Base-by-base conservation (phyloP, 2,797 vertebrate species). In the Gambusia yucatana region DNA sequence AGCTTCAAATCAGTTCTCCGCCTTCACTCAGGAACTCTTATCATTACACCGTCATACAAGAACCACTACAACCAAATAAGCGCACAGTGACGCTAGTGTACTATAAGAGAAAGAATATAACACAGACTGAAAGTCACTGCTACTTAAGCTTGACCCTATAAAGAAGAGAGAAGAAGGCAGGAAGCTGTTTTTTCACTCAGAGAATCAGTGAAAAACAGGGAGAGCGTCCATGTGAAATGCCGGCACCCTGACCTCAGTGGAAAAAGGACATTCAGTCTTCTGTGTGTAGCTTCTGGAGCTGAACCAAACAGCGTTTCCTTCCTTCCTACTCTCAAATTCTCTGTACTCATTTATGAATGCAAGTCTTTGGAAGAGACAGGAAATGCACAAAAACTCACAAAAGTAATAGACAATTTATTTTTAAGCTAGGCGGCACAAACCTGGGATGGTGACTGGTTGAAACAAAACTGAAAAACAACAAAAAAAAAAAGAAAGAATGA, bases 181-280 rank as follows among this genome's bases (percentile, higher is more conserved):
- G 91, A 93, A 86, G 90, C 75, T 77, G 33, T 63, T 52, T 52
- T 52, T 52, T 52, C 50, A 52, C 50, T 17, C 75, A 76, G 74
- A 83, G 81, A 84, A 70, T 28, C 63, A 77, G 80, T 78, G 65
- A 79, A 87, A 82, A 77, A 86, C 73, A 65, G 48, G 44, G 69
- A 72, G 69, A 77, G 76, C n/a, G 46, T 57, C 41, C 71, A 63
- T 86, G 80, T 83, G 83, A 90, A 92, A 89, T 83, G 88, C 79
- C 55, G 16, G 72, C 28, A 77, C 81, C 72, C 67, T 90, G 92
- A 93, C 92, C 90, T 89, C 86, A 89, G 75, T 41, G 50, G 80
- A 86, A 84, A 90, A 73, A 80, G 91, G 86, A 93, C 92, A 91
- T 91, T 91, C 82, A 93, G 91, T 94, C n/a, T 88, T 89, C 82